Conservation (phyloP, 2,888 invertebrate species). For the Alviniconcha strummeri region DNA sequence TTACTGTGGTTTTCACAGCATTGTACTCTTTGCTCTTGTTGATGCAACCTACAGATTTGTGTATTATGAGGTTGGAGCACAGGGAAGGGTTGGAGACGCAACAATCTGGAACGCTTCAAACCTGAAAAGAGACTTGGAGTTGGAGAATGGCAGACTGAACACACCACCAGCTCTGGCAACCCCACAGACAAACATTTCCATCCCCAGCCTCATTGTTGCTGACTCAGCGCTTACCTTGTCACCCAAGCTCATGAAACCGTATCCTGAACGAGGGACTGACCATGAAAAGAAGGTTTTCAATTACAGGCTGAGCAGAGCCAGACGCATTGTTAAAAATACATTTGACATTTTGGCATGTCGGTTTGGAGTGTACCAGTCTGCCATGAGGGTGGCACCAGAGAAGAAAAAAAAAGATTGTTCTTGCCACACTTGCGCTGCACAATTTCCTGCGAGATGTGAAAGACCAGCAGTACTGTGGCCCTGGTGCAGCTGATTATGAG, state of each 20-base stretch:
- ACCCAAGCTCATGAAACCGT: neutral
- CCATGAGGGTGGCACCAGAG: neutral
- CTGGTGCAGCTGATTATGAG: neutral
- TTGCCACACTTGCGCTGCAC: conserved; percentile 12
- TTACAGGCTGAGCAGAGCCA: conserved; percentile 1
- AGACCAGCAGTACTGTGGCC: conserved; percentile 15
- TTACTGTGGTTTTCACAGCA: neutral
- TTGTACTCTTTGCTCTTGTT: conserved; percentile 18
- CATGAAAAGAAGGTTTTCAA: neutral
- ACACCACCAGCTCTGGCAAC: neutral
- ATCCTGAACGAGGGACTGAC: neutral
- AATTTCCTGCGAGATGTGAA: neutral
- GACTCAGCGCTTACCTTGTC: conserved; percentile 14
- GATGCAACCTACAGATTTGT: conserved; percentile 10
- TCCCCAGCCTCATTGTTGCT: conserved; percentile 19
- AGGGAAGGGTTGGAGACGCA: neutral
- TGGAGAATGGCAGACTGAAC: neutral
- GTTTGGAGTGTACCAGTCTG: conserved; percentile 1
- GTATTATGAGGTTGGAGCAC: conserved; percentile 9
- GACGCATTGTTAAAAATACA: neutral
- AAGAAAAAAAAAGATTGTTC: conserved; percentile 4
- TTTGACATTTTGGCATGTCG: conserved; percentile 21
- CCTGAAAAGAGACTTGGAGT: neutral
- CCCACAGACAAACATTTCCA: neutral
- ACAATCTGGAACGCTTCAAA: neutral